Evolutionary conservation across 2,888 invertebrate genomes (phyloP).

Genomic region (Troilus luridus): DNA sequence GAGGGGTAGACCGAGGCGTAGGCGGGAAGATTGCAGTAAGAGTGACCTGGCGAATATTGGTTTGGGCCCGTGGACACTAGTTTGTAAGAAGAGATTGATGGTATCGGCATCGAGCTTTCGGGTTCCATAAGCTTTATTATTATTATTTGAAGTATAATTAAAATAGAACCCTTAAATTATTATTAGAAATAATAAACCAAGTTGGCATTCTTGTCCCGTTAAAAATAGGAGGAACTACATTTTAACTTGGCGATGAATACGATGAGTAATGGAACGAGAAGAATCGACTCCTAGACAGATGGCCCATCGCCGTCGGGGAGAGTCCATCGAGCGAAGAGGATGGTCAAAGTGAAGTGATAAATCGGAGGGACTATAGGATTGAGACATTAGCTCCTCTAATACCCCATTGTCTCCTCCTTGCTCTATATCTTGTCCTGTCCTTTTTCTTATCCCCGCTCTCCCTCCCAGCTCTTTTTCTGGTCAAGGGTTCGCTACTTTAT

Average conservation of each 20-base stretch:
- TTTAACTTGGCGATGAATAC: not conserved
- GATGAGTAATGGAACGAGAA: not conserved
- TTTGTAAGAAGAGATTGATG: too few species aligned
- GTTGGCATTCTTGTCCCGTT: too few species aligned
- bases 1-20: too few species aligned
- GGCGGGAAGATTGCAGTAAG: too few species aligned
- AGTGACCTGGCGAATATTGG: too few species aligned
- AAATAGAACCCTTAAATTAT: too few species aligned
- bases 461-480: conserved; percentile 27
- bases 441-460: conserved; percentile 29
- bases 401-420: conserved; percentile 53
- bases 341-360: conserved; percentile 6
- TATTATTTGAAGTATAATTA: too few species aligned
- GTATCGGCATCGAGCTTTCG: too few species aligned
- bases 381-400: conserved; percentile 54
- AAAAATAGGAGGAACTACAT: not conserved
- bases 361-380: conserved; percentile 1
- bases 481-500: conserved; percentile 16
- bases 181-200: too few species aligned
- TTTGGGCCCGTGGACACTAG: too few species aligned
- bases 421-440: conserved; percentile 41
- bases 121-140: too few species aligned
- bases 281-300: not conserved
- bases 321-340: conserved; percentile 46
- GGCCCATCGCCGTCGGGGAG: not conserved